phyloP scores from a whole-genome alignment of 1,140 invertebrate species.

The Neodiprion lecontei region DNA sequence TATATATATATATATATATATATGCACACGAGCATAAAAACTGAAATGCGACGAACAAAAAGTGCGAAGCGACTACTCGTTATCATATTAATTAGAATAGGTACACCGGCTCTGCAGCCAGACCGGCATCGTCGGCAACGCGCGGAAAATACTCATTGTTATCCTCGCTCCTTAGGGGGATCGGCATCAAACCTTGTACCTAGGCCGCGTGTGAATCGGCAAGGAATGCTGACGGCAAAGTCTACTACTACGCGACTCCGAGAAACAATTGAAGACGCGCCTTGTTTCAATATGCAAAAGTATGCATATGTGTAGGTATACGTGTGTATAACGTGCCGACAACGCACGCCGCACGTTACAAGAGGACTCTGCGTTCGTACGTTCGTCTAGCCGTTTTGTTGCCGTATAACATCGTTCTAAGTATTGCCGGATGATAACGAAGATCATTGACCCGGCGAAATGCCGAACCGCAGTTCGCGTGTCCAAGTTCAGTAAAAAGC shows the following conservation, averaged over 20 bases:
- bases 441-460: background rate
- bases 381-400: background rate
- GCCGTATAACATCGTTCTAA: background rate
- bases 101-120: background rate
- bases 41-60: background rate
- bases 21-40: background rate
- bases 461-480: no score
- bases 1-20: no score
- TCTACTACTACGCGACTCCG: background rate
- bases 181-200: slow-evolving; percentile 21
- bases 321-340: no score
- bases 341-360: no score
- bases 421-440: background rate
- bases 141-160: background rate
- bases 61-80: background rate
- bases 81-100: slow-evolving; percentile 5
- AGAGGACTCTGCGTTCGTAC: background rate
- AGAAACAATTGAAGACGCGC: slow-evolving; percentile 12
- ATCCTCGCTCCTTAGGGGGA: background rate
- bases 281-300: slow-evolving; percentile 11
- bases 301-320: background rate
- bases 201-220: slow-evolving; percentile 47
- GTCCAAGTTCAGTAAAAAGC: no score
- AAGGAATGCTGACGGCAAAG: background rate
- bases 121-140: background rate